Percentiles rank a stretch among this genome's conserved stretches.
Evolutionary conservation across 2,113 vertebrate genomes (phyloP).

Genomic region (Serilophus lunatus): DNA sequence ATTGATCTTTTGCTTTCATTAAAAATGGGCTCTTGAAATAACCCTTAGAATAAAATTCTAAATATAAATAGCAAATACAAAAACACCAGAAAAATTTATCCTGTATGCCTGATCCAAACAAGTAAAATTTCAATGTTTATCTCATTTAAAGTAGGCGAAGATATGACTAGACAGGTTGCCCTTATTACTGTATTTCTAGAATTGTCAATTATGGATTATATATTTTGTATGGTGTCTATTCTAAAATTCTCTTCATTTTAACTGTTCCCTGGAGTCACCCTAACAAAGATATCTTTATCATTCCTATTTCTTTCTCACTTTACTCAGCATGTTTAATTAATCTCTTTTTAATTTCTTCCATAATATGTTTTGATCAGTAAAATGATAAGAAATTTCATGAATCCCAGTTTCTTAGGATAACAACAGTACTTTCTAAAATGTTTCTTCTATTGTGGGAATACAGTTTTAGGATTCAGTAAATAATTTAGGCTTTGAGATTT

Average conservation of each 20-base stretch:
- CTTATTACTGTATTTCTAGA: background rate
- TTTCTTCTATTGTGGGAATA: background rate
- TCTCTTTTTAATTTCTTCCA: background rate
- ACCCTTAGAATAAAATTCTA: constrained; percentile 49
- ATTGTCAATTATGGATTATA: background rate
- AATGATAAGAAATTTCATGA: background rate
- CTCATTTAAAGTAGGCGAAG: background rate
- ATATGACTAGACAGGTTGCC: background rate
- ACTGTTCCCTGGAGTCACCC: background rate
- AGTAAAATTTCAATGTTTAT: constrained; percentile 22
- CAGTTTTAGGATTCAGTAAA: background rate
- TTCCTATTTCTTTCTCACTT: background rate
- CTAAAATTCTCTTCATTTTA: background rate
- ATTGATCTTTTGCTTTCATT: constrained; percentile 44
- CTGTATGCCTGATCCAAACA: background rate
- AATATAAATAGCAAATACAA: constrained; percentile 28
- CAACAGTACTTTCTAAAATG: background rate
- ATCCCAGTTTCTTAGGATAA: background rate
- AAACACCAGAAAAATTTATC: background rate
- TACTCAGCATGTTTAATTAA: background rate
- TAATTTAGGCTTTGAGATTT: background rate
- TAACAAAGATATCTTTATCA: background rate
- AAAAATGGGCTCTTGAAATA: constrained; percentile 48
- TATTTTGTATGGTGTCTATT: background rate
- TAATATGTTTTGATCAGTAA: background rate